Base-by-base conservation (phyloP, 2,888 invertebrate genomes). In the Drosophila tanythrix region DNA sequence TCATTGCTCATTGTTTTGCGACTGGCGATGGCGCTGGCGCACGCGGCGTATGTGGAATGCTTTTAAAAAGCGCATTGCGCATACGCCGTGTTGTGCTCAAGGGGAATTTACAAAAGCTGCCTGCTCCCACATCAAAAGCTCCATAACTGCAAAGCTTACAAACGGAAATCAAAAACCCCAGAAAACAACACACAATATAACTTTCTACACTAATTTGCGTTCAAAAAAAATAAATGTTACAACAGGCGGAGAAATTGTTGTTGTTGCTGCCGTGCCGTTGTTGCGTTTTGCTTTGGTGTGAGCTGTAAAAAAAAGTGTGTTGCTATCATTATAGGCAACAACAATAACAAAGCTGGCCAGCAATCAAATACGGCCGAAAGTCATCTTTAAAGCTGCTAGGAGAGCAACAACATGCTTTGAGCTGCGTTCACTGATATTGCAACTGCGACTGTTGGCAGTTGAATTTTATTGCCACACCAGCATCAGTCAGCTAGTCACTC, bases 381-480 rank as follows among this genome's bases (percentile, higher is more conserved):
- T 81, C 80, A 80, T 80, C 80, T 78, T 75, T 71, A 64, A 60
- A 58, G 65, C 62, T 58, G 58, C 79, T 68, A 58, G 43, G 48
- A 80, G 76, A 76, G 78, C 69, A 58, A 57, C 65, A 72, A 63
- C 72, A 80, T 75, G 78, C 73, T 73, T 81, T 81, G 61, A 79
- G 82, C 84, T 71, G 81, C 82, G 74, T 76, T 79, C 71, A 63
- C 67, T 70, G 63, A 64, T 70, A 71, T 82, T 79, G 66, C 72
- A 81, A 69, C 81, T 83, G 67, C 77, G 70, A 77, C 81, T 65
- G 74, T 48, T 88, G 89, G 64, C 87, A 88, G 89, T 81, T 86
- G 82, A 79, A 70, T 85, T 85, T 85, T 85, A 85, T 85, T 85
- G 85, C 85, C 85, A 85, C 85, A 89, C 88, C 82, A 88, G 67